Base-by-base conservation (phyloP, 1,140 invertebrate species). In the Andrena cerasifolii region DNA sequence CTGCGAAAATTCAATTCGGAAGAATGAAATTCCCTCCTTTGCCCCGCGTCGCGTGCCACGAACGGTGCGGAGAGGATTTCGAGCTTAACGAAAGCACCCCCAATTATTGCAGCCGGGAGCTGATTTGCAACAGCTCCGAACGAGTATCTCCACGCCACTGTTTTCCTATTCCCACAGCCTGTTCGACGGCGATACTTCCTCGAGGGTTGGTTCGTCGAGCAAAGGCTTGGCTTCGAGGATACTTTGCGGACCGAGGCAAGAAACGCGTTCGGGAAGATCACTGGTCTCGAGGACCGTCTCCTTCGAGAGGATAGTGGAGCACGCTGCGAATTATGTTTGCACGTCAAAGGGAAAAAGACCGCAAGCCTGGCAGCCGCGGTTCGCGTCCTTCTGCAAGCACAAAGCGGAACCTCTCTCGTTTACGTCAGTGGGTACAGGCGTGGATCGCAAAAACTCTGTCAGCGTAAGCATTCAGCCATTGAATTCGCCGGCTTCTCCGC, bases 1-100 rank as follows among this genome's bases (percentile, higher is more conserved):
- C 43, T 36, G 53, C 49, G 62, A 28, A 49, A 68, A 76, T 76
- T 76, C 62, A 68, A 76, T 68, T 76, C 49, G 4, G 21, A 47
- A 14, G 0, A 40, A 45, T 28, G 62, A 49, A 47, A 18, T 58
- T 58, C 28, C 2, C 0, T 24, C 58, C 10, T 36, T 56, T 54
- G 33, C 36, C n/a, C 21, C n/a, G 28, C 6, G 49, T 24, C 18
- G 8, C 40, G 2, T n/a, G 12, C 12, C 33, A 6, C 24, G 8
- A 14, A 3, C 24, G n/a, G 18, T n/a, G 6, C 3, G 21, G 26
- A 3, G 7, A 33, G 33, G 2, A 31, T n/a, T 18, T 26, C 6
- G 1, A 14, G 36, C 59, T 24, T 2, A 7, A 54, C 6, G 36
- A 43, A 40, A 10, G 0, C 26, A 26, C n/a, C 4, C n/a, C 28